Base-by-base conservation (phyloP, 2,797 vertebrate species). In the Artibeus jamaicensis region DNA sequence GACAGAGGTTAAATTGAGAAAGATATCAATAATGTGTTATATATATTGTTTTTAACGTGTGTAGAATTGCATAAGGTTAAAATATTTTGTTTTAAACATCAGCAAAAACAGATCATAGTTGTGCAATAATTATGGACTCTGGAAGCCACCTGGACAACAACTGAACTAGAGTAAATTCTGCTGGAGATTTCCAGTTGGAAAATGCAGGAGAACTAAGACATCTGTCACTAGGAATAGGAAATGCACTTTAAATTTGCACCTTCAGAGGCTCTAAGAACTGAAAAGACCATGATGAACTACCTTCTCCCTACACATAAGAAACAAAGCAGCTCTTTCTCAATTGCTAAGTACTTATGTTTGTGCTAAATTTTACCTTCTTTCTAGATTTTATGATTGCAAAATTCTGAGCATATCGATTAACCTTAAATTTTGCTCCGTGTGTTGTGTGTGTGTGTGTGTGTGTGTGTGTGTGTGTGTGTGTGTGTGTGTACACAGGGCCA, bases 21-120 rank as follows among this genome's bases (percentile, higher is more conserved):
- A 59, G 16, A 89, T 59, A 4, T 86, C 22, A 82, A 37, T 37
- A 79, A 89, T 32, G 11, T 62, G 24, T 26, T 93, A 62, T 70
- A 46, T 48, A 89, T 59, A 89, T 89, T 94, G 32, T 18, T 76
- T 90, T 92, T 84, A 57, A 50, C 93, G 62, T 91, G 81, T 50
- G 7, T 26, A 62, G 7, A 83, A 86, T 4, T 65, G 4, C 5
- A 29, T 59, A 37, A 18, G 9, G 71, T 39, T 22, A 48, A 71
- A 94, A 86, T 4, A 74, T 73, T 91, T 94, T 76, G 78, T 78
- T 91, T 94, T 76, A 83, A 95, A 86, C n/a, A 89, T 70, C 5
- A 89, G 29, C 37, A 82, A 42, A 62, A 46, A 4, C 74, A 18
- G 29, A 53, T 78, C 15, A 57, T 39, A 46, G 19, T 46, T 59